Evolutionary conservation across 2,888 invertebrate species (phyloP).

Genomic region (Myopa testacea): DNA sequence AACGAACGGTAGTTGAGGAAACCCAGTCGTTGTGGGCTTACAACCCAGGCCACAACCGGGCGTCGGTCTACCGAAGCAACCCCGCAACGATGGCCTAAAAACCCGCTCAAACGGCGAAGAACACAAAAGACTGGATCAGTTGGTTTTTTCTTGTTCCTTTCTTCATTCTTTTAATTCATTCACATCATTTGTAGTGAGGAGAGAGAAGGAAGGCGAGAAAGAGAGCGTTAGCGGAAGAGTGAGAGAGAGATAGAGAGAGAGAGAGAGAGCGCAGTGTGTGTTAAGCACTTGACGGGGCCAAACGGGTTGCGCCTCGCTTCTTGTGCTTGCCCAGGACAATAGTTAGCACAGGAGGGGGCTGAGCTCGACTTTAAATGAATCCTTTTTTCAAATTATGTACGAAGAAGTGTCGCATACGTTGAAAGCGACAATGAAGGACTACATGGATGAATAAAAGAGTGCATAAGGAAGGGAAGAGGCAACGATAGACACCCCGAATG

Average conservation of each 20-base stretch:
- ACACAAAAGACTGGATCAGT: slow-evolving; percentile 18
- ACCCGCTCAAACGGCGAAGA: slow-evolving; percentile 50
- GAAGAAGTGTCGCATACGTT: slow-evolving; percentile 6
- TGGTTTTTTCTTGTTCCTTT: background rate
- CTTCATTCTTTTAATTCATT: background rate
- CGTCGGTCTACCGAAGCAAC: slow-evolving; percentile 61
- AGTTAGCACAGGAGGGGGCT: slow-evolving; percentile 10
- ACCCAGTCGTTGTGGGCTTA: slow-evolving; percentile 60
- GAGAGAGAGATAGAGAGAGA: slow-evolving; percentile 44
- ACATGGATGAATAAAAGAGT: background rate
- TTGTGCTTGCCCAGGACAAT: slow-evolving; percentile 5
- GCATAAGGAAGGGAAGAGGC: background rate
- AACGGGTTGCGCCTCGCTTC: slow-evolving; percentile 3
- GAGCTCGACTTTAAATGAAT: slow-evolving; percentile 30
- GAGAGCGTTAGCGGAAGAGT: background rate
- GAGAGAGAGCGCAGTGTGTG: slow-evolving; percentile 45
- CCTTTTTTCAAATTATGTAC: slow-evolving; percentile 28
- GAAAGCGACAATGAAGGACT: slow-evolving; percentile 21
- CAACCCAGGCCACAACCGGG: slow-evolving; percentile 62
- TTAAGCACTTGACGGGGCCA: slow-evolving; percentile 55
- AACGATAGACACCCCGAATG: background rate
- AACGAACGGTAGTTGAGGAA: slow-evolving; percentile 4
- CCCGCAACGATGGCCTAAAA: slow-evolving; percentile 50
- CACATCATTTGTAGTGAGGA: too few relatives aligned
- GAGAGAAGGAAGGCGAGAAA: too few relatives aligned